Evolutionary conservation across 2,888 invertebrate genomes (phyloP), one percentile per base, ranked within the genome.

Genomic region (Drosophila leonis): DNA sequence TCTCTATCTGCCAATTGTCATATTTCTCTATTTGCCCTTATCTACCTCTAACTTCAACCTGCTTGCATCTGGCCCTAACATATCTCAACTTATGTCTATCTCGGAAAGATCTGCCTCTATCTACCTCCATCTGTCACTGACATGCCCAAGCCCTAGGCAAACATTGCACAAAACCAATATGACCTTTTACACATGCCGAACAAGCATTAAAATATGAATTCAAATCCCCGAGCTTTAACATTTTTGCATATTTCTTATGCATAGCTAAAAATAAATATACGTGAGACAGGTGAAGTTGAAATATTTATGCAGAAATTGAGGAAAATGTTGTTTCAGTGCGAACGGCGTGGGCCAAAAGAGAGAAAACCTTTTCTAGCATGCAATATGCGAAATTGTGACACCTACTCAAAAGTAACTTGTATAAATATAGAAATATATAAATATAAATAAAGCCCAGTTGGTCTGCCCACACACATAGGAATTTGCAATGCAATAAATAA

Each of bases 401-500:
- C 10, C 44, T 57, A 74, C 59, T 51, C 46, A 15, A 13, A 48
- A 20, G 18, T 59, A 15, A 24, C 24, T 41, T 27, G 1, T n/a
- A 29, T 27, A 48, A 44, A 27, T 72, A 39, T 18, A 12, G 12
- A 54, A 57, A 35, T 55, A 24, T 27, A 29, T 29, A 18, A 35
- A 24, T 13, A 27, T 49, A 20, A 18, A 41, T 20, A n/a, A 20
- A 33, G 33, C 33, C 13, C 33, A 8, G 31, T 12, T 31, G 29
- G 18, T 3, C 31, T 31, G 64, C 57, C 31, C 57, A 46, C 33
- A 48, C 44, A n/a, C 18, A 54, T 13, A 7, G 37, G n/a, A 35
- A 46, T 24, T 20, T 5, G 18, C 49, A 49, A 37, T 46, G 56
- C 48, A 39, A 42, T 62, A 51, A 71, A 71, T 71, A 71, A 44